A percentile compares a stretch with the other conserved stretches of the same genome.
Evolutionary conservation across 2,888 invertebrate species (phyloP).

Genomic region (Pyrgus malvae): DNA sequence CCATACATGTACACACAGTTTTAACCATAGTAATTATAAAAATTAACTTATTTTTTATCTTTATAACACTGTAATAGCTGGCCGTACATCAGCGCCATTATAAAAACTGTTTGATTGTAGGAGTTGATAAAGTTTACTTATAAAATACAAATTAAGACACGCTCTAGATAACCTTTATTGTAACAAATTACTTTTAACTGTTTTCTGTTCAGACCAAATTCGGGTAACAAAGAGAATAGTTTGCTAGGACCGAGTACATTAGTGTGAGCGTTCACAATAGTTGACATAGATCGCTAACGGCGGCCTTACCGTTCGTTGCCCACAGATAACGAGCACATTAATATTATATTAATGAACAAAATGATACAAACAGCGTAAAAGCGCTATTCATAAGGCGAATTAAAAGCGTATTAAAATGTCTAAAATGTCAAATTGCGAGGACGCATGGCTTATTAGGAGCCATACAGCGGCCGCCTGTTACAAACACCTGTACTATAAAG

Average conservation of each 20-base stretch:
- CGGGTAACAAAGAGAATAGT: slow-evolving; percentile 25
- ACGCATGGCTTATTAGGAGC: slow-evolving; percentile 66
- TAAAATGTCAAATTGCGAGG: slow-evolving; percentile 77
- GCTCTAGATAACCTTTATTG: slow-evolving; percentile 55
- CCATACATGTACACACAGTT: not conserved
- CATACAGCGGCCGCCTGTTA: slow-evolving; percentile 45
- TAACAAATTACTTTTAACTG: slow-evolving; percentile 55
- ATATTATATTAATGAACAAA: slow-evolving; percentile 75
- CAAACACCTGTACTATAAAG: slow-evolving; percentile 38
- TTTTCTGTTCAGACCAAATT: slow-evolving; percentile 43
- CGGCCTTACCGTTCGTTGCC: slow-evolving; percentile 56
- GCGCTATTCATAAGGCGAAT: slow-evolving; percentile 73
- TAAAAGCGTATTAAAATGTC: slow-evolving; percentile 76
- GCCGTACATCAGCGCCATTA: slow-evolving; percentile 10
- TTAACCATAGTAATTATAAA: not conserved
- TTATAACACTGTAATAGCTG: slow-evolving; percentile 7
- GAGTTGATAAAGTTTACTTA: slow-evolving; percentile 29
- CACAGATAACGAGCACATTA: slow-evolving; percentile 66
- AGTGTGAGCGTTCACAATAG: slow-evolving; percentile 42
- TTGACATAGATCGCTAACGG: slow-evolving; percentile 45
- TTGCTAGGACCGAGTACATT: slow-evolving; percentile 17
- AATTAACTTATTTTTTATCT: not conserved
- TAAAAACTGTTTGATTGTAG: slow-evolving; percentile 15
- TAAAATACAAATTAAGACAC: slow-evolving; percentile 43
- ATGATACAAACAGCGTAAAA: slow-evolving; percentile 77